Evolutionary conservation across 2,888 invertebrate genomes (phyloP).

Genomic region (Rhorus exstirpatorius): DNA sequence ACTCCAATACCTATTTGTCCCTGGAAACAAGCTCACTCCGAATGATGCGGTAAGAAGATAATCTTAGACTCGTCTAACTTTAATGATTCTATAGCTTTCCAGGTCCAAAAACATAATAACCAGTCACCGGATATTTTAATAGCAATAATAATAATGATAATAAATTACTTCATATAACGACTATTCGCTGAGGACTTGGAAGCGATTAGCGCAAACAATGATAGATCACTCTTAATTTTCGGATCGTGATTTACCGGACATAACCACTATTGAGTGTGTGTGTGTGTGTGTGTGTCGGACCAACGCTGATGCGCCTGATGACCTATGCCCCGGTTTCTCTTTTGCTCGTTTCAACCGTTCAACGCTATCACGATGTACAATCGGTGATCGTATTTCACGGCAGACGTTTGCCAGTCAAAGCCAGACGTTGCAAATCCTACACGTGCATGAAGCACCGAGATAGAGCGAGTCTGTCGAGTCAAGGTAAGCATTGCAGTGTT

Average conservation of each 20-base stretch:
- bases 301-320: slow-evolving; percentile 11
- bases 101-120: no score
- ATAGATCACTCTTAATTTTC: slow-evolving; percentile 23
- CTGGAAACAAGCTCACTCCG: no score
- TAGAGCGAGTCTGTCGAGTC: slow-evolving; percentile 28
- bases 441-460: slow-evolving; percentile 17
- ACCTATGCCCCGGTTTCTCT: slow-evolving; percentile 27
- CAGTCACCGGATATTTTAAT: no score
- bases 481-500: slow-evolving; percentile 33
- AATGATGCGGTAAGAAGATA: no score
- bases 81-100: no score
- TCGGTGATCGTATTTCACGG: slow-evolving; percentile 70
- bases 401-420: slow-evolving; percentile 69
- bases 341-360: slow-evolving; percentile 23
- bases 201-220: slow-evolving; percentile 31
- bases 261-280: no score
- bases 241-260: slow-evolving; percentile 16
- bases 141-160: no score
- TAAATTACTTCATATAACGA: neutral
- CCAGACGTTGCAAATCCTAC: slow-evolving; percentile 61
- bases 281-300: neutral
- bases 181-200: neutral
- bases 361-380: slow-evolving; percentile 57
- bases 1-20: no score
- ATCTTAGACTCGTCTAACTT: no score